A percentile compares a stretch with the other conserved stretches of the same genome.
phyloP scores from a whole-genome alignment of 1,140 invertebrate species.

The Conus betulinus region DNA sequence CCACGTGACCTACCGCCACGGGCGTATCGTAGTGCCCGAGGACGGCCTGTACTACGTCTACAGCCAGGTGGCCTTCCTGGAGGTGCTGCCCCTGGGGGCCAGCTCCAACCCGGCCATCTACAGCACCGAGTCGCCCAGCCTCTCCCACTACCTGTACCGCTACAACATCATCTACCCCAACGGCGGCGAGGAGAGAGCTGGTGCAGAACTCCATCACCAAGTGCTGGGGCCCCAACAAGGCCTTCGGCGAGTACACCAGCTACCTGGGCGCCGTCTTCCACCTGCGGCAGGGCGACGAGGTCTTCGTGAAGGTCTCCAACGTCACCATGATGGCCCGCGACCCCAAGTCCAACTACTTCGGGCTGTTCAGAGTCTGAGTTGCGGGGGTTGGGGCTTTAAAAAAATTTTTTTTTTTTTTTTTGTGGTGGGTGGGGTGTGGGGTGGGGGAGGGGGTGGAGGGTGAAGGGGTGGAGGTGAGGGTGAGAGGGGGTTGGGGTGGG shows the following conservation, averaged over 20 bases:
- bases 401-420: no score
- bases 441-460: not conserved
- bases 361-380: conserved; percentile 61
- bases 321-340: conserved; percentile 61
- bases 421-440: no score
- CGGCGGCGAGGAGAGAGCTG: conserved; percentile 68
- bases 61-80: conserved; percentile 67
- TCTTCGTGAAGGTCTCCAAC: conserved; percentile 71
- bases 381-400: not conserved
- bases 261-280: conserved; percentile 69
- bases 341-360: conserved; percentile 69
- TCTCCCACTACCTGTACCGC: conserved; percentile 69
- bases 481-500: not conserved
- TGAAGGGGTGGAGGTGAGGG: not conserved
- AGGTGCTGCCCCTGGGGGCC: conserved; percentile 54
- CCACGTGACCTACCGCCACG: conserved; percentile 61
- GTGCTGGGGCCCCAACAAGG: conserved; percentile 64
- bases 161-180: conserved; percentile 69
- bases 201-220: conserved; percentile 71
- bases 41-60: conserved; percentile 69
- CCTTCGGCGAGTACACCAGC: conserved; percentile 69
- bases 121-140: conserved; percentile 47
- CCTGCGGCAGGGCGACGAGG: conserved; percentile 65
- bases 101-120: not conserved
- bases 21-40: conserved; percentile 65